Conservation (phyloP, 2,888 invertebrate genomes). For the Volucella zonaria region DNA sequence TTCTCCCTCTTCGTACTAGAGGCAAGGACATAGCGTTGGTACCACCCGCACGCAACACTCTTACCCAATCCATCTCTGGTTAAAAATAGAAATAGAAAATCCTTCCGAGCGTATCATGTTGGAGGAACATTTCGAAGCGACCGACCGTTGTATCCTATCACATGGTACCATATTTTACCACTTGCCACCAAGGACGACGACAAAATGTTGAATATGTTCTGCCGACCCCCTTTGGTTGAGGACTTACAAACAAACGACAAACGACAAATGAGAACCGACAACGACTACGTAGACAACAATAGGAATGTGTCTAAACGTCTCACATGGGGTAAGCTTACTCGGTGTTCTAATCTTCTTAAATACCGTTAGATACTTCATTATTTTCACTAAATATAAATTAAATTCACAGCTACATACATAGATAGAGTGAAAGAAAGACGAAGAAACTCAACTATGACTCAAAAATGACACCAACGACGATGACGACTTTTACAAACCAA, state of each 20-base stretch:
- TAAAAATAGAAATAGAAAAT: constrained; percentile 66
- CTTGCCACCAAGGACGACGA: constrained; percentile 34
- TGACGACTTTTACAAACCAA: background rate
- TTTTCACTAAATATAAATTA: constrained; percentile 73
- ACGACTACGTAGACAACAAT: background rate
- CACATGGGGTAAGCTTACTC: constrained; percentile 38
- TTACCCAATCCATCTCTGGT: constrained; percentile 16
- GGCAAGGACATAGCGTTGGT: background rate
- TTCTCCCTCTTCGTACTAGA: background rate
- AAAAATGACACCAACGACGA: constrained; percentile 17
- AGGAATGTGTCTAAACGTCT: background rate
- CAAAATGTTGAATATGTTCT: constrained; percentile 18
- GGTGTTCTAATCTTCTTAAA: constrained; percentile 69
- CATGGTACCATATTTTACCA: constrained; percentile 3
- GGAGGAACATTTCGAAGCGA: constrained; percentile 34
- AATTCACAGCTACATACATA: constrained; percentile 59
- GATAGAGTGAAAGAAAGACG: background rate
- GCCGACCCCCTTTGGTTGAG: background rate
- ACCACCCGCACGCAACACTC: constrained; percentile 24
- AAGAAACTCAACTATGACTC: constrained; percentile 14
- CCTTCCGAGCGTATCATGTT: constrained; percentile 59
- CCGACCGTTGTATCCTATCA: constrained; percentile 45
- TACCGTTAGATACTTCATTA: constrained; percentile 73
- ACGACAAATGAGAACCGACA: background rate
- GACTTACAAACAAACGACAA: background rate